phyloP scores from a whole-genome alignment of 2,888 invertebrate species.

The Nemurella pictetii region DNA sequence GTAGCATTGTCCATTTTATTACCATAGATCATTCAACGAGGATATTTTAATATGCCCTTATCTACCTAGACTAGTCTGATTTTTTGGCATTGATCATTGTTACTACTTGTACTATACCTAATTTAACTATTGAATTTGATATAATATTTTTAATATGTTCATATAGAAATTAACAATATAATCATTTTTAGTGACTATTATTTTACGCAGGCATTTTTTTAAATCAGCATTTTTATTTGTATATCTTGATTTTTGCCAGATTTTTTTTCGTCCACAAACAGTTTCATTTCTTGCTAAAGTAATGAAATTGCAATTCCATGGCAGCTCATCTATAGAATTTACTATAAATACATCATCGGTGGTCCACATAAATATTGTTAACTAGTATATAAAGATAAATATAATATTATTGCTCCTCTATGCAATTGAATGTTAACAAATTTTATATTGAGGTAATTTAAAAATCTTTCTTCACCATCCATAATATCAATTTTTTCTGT shows the following conservation, averaged over 20 bases:
- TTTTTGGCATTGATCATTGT: not conserved
- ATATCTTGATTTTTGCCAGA: not conserved
- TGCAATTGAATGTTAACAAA: not conserved
- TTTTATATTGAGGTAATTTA: not conserved
- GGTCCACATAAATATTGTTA: not conserved
- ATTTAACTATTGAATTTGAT: not conserved
- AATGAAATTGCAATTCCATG: not conserved
- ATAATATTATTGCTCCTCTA: not conserved
- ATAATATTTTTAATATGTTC: not conserved
- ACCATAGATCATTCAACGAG: not conserved
- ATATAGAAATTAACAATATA: not conserved
- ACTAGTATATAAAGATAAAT: not conserved
- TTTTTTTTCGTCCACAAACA: not conserved
- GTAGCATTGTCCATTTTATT: not conserved
- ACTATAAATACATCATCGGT: not conserved
- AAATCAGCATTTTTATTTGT: not conserved
- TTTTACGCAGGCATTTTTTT: not conserved
- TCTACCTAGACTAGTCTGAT: not conserved
- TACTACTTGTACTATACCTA: not conserved
- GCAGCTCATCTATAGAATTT: not conserved
- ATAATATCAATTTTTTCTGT: not conserved
- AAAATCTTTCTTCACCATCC: not conserved
- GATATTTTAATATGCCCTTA: not conserved
- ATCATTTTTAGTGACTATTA: not conserved
- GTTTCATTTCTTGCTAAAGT: not conserved